These are phyloP conservation scores for Dipodomys ordii DNA, from an alignment of 2,113 vertebrate species.

Conservation along the genomic window DNA sequence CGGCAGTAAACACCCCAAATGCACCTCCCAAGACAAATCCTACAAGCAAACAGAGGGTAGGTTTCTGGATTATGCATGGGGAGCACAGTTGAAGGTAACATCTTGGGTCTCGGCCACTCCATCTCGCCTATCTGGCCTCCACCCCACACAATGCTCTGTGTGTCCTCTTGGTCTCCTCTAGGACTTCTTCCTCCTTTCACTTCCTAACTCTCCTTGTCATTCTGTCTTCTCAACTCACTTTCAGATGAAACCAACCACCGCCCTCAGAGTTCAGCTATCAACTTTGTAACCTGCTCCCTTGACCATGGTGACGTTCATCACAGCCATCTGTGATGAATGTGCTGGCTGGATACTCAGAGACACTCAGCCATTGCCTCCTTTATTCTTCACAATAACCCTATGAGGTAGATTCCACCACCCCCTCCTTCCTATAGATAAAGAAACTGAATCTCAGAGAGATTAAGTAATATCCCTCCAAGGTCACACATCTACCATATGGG, in stretches of 20 bases:
- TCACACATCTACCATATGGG: background rate
- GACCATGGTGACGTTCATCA: background rate
- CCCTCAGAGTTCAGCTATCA: slow-evolving; percentile 6
- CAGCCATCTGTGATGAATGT: background rate
- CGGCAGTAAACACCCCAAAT: slow-evolving; percentile 97
- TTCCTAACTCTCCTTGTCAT: background rate
- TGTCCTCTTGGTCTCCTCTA: background rate
- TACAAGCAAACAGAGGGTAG: slow-evolving; percentile 75
- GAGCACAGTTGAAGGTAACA: background rate
- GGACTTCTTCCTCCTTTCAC: slow-evolving; percentile 1
- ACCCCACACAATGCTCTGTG: too few relatives aligned
- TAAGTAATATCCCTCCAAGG: background rate
- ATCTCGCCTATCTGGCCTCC: background rate
- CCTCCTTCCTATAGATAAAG: slow-evolving; percentile 22
- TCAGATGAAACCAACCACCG: background rate
- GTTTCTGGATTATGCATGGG: background rate
- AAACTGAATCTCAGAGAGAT: background rate
- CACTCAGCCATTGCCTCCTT: background rate
- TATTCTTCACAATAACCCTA: background rate
- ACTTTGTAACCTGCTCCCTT: background rate
- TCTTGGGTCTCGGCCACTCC: background rate
- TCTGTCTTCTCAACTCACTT: background rate
- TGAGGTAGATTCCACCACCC: background rate
- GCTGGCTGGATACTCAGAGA: background rate
- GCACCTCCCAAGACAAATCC: slow-evolving; percentile 98